Conservation (phyloP, 2,888 invertebrate species). For the Myopa tessellatipennis region DNA sequence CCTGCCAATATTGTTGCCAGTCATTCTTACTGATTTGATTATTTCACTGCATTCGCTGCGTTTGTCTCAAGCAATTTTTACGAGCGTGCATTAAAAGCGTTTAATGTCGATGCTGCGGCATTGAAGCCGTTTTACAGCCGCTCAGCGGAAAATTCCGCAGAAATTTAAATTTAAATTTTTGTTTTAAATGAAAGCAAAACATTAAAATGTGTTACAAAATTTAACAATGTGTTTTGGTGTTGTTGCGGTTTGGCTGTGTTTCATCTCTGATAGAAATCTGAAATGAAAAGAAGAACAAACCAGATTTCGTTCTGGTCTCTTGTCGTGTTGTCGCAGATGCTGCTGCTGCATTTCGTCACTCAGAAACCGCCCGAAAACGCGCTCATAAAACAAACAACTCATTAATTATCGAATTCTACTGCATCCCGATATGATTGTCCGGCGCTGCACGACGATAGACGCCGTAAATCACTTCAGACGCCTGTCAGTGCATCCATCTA, state of each 20-base stretch:
- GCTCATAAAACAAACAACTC: slow-evolving; percentile 35
- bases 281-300: neutral
- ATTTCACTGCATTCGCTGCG: too few species aligned
- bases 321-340: too few species aligned
- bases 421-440: slow-evolving; percentile 32
- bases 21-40: too few species aligned
- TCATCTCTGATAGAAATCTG: neutral
- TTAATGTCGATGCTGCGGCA: slow-evolving; percentile 16
- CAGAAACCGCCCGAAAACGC: slow-evolving; percentile 25
- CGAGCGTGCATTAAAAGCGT: neutral
- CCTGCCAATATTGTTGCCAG: too few species aligned
- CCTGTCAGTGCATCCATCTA: slow-evolving; percentile 34
- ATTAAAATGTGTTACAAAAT: slow-evolving; percentile 21
- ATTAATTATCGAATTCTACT: slow-evolving; percentile 36
- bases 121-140: neutral
- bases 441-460: slow-evolving; percentile 15
- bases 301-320: neutral
- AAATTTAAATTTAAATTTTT: slow-evolving; percentile 9
- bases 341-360: slow-evolving; percentile 23
- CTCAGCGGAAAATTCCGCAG: neutral
- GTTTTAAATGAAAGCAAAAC: slow-evolving; percentile 11
- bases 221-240: slow-evolving; percentile 23
- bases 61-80: neutral
- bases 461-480: slow-evolving; percentile 32
- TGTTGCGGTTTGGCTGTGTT: slow-evolving; percentile 10